Percentiles rank a stretch among this genome's conserved stretches.
phyloP scores from a whole-genome alignment of 2,113 vertebrate genomes.

The Plecturocebus donacophilus region DNA sequence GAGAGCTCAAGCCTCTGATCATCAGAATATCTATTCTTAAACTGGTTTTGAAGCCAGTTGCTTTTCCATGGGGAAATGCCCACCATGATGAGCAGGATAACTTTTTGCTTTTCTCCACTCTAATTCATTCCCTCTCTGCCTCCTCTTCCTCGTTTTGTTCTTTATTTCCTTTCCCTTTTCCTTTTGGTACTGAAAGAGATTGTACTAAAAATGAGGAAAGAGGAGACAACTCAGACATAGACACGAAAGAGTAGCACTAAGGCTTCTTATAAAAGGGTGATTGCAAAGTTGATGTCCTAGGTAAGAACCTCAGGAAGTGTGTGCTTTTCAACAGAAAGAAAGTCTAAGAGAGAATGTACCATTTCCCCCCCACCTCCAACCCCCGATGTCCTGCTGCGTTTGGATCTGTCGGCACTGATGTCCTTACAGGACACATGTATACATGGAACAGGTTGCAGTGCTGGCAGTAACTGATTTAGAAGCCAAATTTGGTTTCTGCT shows the following conservation, averaged over 20 bases:
- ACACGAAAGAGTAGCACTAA: background rate
- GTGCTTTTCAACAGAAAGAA: background rate
- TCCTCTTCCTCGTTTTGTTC: background rate
- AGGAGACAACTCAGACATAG: background rate
- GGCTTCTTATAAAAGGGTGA: background rate
- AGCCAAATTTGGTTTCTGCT: slow-evolving; percentile 69
- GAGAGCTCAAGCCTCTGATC: background rate
- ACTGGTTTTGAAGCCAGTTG: background rate
- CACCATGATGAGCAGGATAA: too few species aligned
- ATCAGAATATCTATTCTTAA: background rate
- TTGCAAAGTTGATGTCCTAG: background rate
- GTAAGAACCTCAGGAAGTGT: background rate
- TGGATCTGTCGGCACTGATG: background rate
- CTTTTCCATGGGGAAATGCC: background rate
- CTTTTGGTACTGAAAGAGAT: background rate
- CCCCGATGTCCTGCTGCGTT: too few species aligned
- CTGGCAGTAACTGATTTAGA: slow-evolving; percentile 64
- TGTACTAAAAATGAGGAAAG: background rate
- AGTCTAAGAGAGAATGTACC: background rate
- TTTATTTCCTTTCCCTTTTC: background rate
- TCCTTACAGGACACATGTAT: background rate
- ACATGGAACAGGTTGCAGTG: slow-evolving; percentile 9
- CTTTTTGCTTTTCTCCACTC: background rate
- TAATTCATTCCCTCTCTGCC: background rate
- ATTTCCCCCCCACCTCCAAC: too few species aligned